Evolutionary conservation across 1,140 invertebrate genomes (phyloP).

Genomic region (Arctopsyche grandis): DNA sequence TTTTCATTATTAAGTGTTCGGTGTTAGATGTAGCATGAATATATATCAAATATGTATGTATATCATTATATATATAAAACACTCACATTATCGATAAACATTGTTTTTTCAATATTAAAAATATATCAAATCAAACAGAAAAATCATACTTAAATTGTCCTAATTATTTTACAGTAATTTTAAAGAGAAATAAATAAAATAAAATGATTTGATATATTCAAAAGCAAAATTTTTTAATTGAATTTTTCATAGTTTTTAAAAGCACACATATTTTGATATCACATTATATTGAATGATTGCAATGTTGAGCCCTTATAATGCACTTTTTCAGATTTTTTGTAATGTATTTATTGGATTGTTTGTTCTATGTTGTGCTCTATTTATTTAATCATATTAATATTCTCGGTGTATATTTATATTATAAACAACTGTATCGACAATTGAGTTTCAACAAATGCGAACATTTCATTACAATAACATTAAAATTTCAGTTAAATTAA

Average conservation of each 20-base stretch:
- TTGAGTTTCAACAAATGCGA: background rate
- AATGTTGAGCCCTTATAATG: slow-evolving; percentile 36
- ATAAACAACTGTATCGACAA: background rate
- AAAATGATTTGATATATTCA: slow-evolving; percentile 19
- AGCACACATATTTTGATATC: slow-evolving; percentile 41
- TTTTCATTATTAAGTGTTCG: slow-evolving; percentile 38
- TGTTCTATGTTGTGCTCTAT: slow-evolving; percentile 43
- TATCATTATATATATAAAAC: slow-evolving; percentile 12
- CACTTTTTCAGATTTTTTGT: slow-evolving; percentile 41
- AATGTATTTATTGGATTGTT: slow-evolving; percentile 38
- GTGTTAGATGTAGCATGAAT: slow-evolving; percentile 44
- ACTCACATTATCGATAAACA: slow-evolving; percentile 18
- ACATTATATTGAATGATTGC: slow-evolving; percentile 42
- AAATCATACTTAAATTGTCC: background rate
- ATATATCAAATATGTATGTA: slow-evolving; percentile 9
- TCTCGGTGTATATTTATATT: slow-evolving; percentile 25
- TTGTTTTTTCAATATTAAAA: background rate
- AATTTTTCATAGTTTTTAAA: slow-evolving; percentile 6
- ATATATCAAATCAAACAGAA: slow-evolving; percentile 11
- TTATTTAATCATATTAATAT: slow-evolving; percentile 20
- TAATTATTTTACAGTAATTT: background rate
- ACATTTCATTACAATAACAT: background rate
- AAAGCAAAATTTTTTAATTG: background rate
- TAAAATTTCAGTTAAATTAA: background rate
- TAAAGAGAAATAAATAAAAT: background rate